Evolutionary conservation across 1,140 invertebrate species (phyloP).

Genomic region (Drosophila willistoni): DNA sequence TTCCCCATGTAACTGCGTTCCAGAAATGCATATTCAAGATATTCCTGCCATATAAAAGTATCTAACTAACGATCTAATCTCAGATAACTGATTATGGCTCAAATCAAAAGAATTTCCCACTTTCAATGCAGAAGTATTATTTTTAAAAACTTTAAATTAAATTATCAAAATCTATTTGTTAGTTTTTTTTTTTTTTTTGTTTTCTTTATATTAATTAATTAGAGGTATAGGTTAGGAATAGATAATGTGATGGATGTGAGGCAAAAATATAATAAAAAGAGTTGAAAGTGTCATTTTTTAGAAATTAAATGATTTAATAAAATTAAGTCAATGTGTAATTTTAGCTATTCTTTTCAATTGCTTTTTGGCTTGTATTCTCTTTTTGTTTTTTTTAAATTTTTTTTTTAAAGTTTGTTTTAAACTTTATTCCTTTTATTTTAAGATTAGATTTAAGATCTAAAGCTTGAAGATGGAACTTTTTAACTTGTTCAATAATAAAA

Average conservation of each 20-base stretch:
- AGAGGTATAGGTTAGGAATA: constrained; percentile 1
- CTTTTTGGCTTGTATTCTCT: no score
- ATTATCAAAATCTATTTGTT: neutral
- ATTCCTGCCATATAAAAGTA: neutral
- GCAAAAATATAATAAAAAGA: neutral
- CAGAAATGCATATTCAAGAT: neutral
- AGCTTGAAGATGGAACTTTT: no score
- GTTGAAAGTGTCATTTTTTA: neutral
- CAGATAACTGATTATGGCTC: neutral
- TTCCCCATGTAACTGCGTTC: neutral
- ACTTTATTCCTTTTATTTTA: no score
- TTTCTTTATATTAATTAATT: neutral
- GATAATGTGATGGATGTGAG: neutral
- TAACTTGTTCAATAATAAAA: no score
- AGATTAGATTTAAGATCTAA: no score
- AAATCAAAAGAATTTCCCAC: neutral
- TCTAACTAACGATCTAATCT: no score
- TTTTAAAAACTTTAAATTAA: neutral
- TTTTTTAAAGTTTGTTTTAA: no score
- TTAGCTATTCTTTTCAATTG: no score
- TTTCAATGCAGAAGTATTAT: no score
- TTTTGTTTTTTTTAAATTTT: no score
- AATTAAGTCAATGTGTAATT: no score
- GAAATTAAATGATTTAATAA: no score
- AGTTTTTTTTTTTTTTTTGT: neutral